A percentile compares a stretch with the other conserved stretches of the same genome.
Conservation (phyloP, 2,888 invertebrate species). For the Epistrophella euchroma region DNA sequence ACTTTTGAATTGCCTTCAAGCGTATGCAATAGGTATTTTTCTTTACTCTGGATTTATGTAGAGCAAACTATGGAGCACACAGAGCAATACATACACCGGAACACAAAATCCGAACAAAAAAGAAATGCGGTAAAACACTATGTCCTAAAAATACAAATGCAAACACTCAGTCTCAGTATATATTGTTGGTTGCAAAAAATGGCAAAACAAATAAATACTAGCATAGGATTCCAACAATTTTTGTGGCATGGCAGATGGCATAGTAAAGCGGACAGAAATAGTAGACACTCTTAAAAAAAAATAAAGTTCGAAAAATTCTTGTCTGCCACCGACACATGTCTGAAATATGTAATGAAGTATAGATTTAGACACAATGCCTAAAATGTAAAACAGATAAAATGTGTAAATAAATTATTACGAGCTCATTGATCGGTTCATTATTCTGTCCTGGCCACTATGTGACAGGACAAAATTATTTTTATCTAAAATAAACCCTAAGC, state of each 20-base stretch:
- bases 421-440: too few species aligned
- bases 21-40: slow-evolving; percentile 46
- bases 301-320: background rate
- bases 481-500: too few species aligned
- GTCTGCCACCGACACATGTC: background rate
- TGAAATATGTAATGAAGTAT: background rate
- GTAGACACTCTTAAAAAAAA: background rate
- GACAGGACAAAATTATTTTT: too few species aligned
- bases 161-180: background rate
- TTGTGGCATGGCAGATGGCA: background rate
- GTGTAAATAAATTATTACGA: too few species aligned
- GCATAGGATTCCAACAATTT: background rate
- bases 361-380: too few species aligned
- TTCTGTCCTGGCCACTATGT: too few species aligned
- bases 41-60: slow-evolving; percentile 50
- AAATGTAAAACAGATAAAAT: too few species aligned
- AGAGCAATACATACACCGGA: slow-evolving; percentile 3
- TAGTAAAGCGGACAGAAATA: background rate
- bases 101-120: background rate
- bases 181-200: background rate
- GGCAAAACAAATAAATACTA: slow-evolving; percentile 17
- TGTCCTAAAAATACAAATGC: background rate
- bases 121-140: background rate
- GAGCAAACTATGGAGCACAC: slow-evolving; percentile 43
- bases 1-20: slow-evolving; percentile 59